Base-by-base conservation (phyloP, 2,797 vertebrate genomes). In the Poliocrania exsul region DNA sequence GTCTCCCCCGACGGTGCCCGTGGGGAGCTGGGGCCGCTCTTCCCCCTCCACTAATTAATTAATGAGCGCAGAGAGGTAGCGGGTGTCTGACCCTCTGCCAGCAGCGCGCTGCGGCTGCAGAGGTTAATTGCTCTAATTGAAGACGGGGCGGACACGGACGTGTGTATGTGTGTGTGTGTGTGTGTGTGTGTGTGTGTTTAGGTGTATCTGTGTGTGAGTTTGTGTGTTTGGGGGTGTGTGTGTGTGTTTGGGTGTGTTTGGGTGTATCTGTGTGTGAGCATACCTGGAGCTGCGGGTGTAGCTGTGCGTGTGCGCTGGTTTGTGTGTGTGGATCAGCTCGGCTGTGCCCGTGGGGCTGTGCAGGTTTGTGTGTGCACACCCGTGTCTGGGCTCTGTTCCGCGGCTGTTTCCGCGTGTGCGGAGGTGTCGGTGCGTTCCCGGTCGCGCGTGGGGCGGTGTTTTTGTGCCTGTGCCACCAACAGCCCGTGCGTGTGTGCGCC, bases 351-450 rank as follows among this genome's bases (percentile, higher is more conserved):
- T 1, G 4, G 29, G 26, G 26, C 10, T 5, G 50, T 11, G 57
- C 11, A 0, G 25, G 62, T 7, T 28, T 0, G 21, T 3, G 8
- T 2, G 9, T 0, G 16, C 44, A 1, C 16, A 0, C 46, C 2
- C 79, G 16, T 23, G 31, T 0, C 16, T 0, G 35, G 44, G 57
- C 28, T 18, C 57, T 2, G 0, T 2, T 7, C 61, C 5, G 0
- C 0, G 20, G 31, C 18, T 2, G 8, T 1, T 6, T 16, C n/a
- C 20, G 35, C 1, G 2, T 1, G 53, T 4, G 50, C 2, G 2
- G 75, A 47, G 38, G 26, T 1, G 51, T 0, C 11, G 8, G 9
- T 0, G 67, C 7, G 25, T 4, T 8, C 6, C 0, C 16, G 8
- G 29, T 3, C 4, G 8, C n/a, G 24, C 17, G 23, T 33, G 26